Conservation (phyloP, 2,797 vertebrate species). For the Arremon brunneinucha region DNA sequence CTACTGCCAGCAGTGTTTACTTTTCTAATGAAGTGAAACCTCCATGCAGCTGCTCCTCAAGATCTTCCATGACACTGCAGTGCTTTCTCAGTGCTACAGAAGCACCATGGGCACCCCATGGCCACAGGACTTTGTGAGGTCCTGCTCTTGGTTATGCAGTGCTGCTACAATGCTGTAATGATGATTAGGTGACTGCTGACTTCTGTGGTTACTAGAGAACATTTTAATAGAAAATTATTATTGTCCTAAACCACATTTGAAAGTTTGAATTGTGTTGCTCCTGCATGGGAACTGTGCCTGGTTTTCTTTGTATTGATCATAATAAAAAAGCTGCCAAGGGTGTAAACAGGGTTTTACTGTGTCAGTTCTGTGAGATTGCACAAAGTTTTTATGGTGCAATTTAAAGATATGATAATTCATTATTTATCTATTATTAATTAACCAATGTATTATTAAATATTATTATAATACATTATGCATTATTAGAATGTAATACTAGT, state of each 20-base stretch:
- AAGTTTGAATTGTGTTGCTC: neutral
- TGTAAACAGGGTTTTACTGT: neutral
- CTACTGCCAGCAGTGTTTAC: neutral
- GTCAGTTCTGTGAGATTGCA: neutral
- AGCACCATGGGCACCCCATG: neutral
- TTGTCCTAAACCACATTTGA: neutral
- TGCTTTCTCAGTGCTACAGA: neutral
- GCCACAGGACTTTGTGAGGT: neutral
- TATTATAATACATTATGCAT: too few relatives aligned
- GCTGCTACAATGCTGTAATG: neutral
- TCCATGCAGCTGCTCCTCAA: fast-evolving
- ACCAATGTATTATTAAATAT: neutral
- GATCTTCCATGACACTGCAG: neutral
- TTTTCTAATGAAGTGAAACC: neutral
- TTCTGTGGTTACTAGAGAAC: neutral
- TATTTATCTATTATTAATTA: too few relatives aligned
- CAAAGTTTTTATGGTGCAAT: neutral
- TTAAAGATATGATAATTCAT: neutral
- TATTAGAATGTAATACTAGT: neutral
- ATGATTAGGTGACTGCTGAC: neutral
- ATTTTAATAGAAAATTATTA: neutral
- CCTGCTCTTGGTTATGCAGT: neutral
- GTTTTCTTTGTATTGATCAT: neutral
- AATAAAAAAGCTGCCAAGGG: neutral
- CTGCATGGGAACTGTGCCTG: neutral